A percentile compares a stretch with the other conserved stretches of the same genome.
phyloP scores from a whole-genome alignment of 2,888 invertebrate genomes.

The Nomada fucata region DNA sequence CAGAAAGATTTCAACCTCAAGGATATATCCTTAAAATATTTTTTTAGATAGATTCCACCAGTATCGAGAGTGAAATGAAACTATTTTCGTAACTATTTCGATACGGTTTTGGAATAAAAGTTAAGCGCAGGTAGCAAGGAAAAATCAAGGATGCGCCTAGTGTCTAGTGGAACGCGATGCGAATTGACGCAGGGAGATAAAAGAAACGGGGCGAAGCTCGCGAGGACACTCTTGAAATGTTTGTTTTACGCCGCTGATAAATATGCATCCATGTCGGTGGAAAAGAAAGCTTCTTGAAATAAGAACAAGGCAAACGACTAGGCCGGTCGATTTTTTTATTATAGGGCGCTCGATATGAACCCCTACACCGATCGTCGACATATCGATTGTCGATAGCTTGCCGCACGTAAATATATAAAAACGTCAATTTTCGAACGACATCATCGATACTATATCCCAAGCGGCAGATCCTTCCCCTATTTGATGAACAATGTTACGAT shows the following conservation, averaged over 20 bases:
- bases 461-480: neutral
- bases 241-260: constrained; percentile 54
- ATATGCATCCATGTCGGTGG: constrained; percentile 52
- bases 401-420: neutral
- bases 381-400: constrained; percentile 2
- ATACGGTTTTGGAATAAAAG: neutral
- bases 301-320: constrained; percentile 26
- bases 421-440: neutral
- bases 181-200: constrained; percentile 33
- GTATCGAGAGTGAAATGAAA: neutral
- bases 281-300: constrained; percentile 29
- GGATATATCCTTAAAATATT: too few relatives aligned
- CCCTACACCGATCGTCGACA: neutral
- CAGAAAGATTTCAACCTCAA: too few relatives aligned
- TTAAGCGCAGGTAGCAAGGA: neutral
- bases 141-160: constrained; percentile 9
- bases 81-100: too few relatives aligned
- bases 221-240: constrained; percentile 22
- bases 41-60: too few relatives aligned
- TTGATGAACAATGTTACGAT: neutral
- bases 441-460: neutral
- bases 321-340: constrained; percentile 45
- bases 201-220: constrained; percentile 4
- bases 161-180: constrained; percentile 36
- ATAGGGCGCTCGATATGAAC: constrained; percentile 31